A percentile compares a stretch with the other conserved stretches of the same genome.
phyloP scores from a whole-genome alignment of 92 coral and sea anemone species.

The Zoanthus solanderi region DNA sequence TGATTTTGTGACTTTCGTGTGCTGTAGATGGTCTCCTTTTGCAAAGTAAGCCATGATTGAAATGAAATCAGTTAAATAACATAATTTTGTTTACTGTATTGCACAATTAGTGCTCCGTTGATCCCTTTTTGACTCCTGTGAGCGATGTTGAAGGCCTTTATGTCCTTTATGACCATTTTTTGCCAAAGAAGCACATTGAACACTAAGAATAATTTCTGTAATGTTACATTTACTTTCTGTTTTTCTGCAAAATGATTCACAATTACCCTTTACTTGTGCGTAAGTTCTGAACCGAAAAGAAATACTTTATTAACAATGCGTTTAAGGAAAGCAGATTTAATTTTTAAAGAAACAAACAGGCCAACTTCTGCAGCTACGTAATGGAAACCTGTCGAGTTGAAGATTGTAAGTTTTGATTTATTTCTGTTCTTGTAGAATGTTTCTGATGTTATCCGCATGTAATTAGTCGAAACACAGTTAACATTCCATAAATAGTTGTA shows the following conservation, averaged over 20 bases:
- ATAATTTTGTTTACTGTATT: no score
- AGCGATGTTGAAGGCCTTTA: neutral
- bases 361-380: slow-evolving; percentile 13
- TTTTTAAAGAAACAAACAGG: slow-evolving; percentile 28
- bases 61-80: no score
- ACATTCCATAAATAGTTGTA: slow-evolving; percentile 2
- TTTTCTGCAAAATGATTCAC: slow-evolving; percentile 42
- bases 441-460: slow-evolving; percentile 44
- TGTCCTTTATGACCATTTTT: neutral
- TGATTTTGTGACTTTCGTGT: slow-evolving; percentile 7
- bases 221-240: slow-evolving; percentile 27
- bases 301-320: slow-evolving; percentile 40
- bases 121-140: neutral
- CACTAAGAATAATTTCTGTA: slow-evolving; percentile 10
- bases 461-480: slow-evolving; percentile 46
- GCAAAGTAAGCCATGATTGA: neutral
- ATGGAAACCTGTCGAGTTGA: slow-evolving; percentile 41
- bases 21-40: no score
- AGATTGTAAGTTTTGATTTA: slow-evolving; percentile 42
- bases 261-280: slow-evolving; percentile 46
- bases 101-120: neutral
- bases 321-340: slow-evolving; percentile 31
- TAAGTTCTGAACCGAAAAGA: slow-evolving; percentile 41
- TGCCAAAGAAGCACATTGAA: neutral
- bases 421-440: slow-evolving; percentile 49